Base-by-base conservation (phyloP, 2,888 invertebrate genomes). In the Noctuana brunneofusca region DNA sequence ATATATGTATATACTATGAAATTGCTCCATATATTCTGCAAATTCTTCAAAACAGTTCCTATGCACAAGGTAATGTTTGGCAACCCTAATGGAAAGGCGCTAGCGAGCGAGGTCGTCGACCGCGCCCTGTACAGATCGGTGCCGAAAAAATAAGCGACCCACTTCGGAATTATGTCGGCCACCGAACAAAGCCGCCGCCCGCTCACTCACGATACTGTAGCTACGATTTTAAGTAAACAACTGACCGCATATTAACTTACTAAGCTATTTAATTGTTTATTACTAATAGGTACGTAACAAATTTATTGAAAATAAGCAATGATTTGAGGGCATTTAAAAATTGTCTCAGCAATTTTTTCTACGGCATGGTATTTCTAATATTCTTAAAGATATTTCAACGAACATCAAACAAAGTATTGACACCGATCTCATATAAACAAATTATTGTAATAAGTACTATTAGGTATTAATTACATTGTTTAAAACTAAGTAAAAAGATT, bases 141-240 rank as follows among this genome's bases (percentile, higher is more conserved):
- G 89, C 86, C 90, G 87, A 89, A 90, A 83, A 87, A 86, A 86
- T 88, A 80, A 86, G 82, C 87, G 88, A 89, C 89, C 90, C 78
- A 90, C 83, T 81, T 86, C 76, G 76, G 77, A 86, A 87, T 81
- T 85, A 84, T 87, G 86, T 88, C 87, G 87, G 86, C 78, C 84
- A 84, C 65, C 70, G 76, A 62, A 62, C 60, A 62, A 62, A 62
- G 60, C 60, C 48, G 18, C 48, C 57, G 57, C 57, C 46, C 60
- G 60, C 54, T 56, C 56, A 56, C 56, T 57, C 71, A 74, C 58
- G 48, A 46, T 54, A 30, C 20, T 52, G 43, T 53, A 54, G 48
- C 50, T 27, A 41, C 35, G 54, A 32, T 35, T 62, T 55, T 55
- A 55, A 38, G 62, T 55, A 62, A 62, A 62, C 62, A 62, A 62